A percentile compares a stretch with the other conserved stretches of the same genome.
Evolutionary conservation across 2,888 invertebrate species (phyloP).

Genomic region (Stenichneumon culpator): DNA sequence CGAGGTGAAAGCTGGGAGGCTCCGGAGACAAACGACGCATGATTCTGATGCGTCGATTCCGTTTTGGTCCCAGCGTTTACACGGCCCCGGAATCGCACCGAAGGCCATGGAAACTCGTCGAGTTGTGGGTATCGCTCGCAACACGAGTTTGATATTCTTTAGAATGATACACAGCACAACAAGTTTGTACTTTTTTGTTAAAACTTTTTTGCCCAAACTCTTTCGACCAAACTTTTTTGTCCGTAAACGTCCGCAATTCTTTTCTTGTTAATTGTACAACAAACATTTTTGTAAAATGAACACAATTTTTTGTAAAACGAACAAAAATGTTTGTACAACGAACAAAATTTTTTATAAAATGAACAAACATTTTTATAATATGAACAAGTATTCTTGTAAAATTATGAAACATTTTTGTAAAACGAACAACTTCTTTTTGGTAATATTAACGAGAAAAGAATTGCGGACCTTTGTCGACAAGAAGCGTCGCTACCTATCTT

Average conservation of each 20-base stretch:
- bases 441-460: neutral
- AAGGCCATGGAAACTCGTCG: neutral
- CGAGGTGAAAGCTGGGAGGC: conserved; percentile 48
- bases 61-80: conserved; percentile 19
- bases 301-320: too few species aligned
- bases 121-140: neutral
- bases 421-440: neutral
- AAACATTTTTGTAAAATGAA: neutral
- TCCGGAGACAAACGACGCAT: conserved; percentile 3
- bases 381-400: too few species aligned
- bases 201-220: too few species aligned
- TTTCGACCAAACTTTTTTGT: too few species aligned
- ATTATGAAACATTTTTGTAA: too few species aligned
- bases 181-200: too few species aligned
- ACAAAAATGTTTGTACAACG: neutral
- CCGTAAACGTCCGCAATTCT: neutral
- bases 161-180: too few species aligned
- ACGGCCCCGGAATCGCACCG: neutral
- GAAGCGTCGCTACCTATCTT: too few species aligned
- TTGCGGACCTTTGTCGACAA: neutral
- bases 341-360: too few species aligned
- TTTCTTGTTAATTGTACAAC: neutral
- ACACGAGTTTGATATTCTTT: too few species aligned
- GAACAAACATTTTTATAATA: too few species aligned
- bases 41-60: conserved; percentile 32